These are phyloP conservation scores for Melanerpes aurifrons DNA, from an alignment of 2,113 vertebrate species.

Conservation along the genomic window DNA sequence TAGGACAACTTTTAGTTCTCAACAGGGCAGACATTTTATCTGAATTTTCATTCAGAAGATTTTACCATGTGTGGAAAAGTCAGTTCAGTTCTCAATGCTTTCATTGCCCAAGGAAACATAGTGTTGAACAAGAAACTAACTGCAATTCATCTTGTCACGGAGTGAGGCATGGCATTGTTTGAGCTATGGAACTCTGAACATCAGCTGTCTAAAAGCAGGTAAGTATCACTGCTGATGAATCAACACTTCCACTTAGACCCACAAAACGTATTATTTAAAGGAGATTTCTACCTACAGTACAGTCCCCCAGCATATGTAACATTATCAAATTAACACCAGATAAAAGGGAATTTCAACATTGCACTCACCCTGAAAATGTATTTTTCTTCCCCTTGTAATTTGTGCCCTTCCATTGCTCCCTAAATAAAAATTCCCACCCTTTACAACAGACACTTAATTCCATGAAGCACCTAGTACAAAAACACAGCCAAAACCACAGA, in stretches of 20 bases:
- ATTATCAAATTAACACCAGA: not conserved
- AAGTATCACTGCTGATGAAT: slow-evolving; percentile 13
- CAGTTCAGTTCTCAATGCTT: not conserved
- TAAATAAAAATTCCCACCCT: not conserved
- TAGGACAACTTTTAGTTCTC: not conserved
- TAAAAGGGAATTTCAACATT: not conserved
- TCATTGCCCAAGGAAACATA: not conserved
- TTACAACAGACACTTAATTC: not conserved
- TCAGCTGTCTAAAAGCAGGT: slow-evolving; percentile 27
- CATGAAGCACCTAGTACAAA: not conserved
- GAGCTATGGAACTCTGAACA: slow-evolving; percentile 23
- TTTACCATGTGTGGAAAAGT: not conserved
- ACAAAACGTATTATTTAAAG: not conserved
- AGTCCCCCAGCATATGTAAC: not conserved
- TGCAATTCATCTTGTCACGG: too few relatives aligned
- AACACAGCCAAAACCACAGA: not conserved
- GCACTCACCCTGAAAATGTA: not conserved
- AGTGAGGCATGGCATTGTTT: slow-evolving; percentile 14
- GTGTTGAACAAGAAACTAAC: slow-evolving; percentile 13
- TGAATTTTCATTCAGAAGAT: not conserved
- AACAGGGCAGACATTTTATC: not conserved
- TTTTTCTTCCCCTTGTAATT: not conserved
- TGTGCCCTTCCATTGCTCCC: not conserved
- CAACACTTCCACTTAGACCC: not conserved
- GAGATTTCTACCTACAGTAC: not conserved